These are phyloP conservation scores for Coboldia fuscipes DNA, from an alignment of 1,140 invertebrate species.

Conservation along the genomic window DNA sequence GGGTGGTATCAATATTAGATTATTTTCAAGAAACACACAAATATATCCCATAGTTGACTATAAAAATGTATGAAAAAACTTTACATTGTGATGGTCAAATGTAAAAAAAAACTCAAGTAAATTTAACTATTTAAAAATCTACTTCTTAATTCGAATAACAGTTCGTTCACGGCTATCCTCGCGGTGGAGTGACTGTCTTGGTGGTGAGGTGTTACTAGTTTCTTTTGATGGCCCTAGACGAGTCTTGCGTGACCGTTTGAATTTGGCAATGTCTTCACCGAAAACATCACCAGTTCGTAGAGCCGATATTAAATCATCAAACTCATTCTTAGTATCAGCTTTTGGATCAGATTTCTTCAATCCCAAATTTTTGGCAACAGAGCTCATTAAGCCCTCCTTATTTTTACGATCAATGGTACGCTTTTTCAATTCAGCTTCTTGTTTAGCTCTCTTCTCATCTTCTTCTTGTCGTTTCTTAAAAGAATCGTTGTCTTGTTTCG, in stretches of 20 bases:
- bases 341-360: conserved; percentile 19
- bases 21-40: too few relatives aligned
- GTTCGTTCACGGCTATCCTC: conserved; percentile 20
- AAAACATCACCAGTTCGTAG: conserved; percentile 91
- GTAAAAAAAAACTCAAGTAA: too few relatives aligned
- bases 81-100: too few relatives aligned
- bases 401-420: conserved; percentile 72
- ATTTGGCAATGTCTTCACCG: conserved; percentile 87
- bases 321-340: conserved; percentile 57
- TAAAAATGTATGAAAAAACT: too few relatives aligned
- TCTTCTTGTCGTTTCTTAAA: conserved; percentile 66
- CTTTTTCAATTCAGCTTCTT: conserved; percentile 84
- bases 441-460: conserved; percentile 72
- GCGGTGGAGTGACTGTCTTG: conserved; percentile 21
- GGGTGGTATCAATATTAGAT: too few relatives aligned
- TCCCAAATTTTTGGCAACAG: conserved; percentile 31
- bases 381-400: conserved; percentile 42
- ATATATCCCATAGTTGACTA: too few relatives aligned
- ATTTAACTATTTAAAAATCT: too few relatives aligned
- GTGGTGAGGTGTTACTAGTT: conserved; percentile 24
- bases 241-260: conserved; percentile 50
- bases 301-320: conserved; percentile 93
- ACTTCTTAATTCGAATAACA: conserved; percentile 5
- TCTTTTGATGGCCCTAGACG: conserved; percentile 11
- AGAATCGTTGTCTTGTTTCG: conserved; percentile 72